Percentiles rank a stretch among this genome's conserved stretches.
Conservation (phyloP, 2,113 vertebrate genomes). For the Lepus americanus region DNA sequence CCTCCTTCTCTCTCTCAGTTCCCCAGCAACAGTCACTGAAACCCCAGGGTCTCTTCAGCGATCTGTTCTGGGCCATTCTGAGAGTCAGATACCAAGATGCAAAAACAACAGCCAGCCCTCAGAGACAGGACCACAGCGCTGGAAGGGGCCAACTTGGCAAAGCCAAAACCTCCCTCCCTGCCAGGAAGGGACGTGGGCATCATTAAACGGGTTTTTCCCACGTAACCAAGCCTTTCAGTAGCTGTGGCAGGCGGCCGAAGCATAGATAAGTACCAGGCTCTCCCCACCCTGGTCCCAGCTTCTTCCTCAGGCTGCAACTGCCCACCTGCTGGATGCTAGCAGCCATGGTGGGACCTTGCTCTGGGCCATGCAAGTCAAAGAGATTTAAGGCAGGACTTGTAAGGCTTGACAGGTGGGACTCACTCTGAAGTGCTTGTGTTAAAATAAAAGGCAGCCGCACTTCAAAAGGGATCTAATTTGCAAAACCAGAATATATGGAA, state of each 20-base stretch:
- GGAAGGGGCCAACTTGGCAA: neutral
- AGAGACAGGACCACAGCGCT: neutral
- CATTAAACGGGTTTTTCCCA: slow-evolving; percentile 43
- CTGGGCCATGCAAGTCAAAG: neutral
- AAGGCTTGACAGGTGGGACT: neutral
- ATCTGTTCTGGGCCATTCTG: neutral
- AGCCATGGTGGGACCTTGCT: neutral
- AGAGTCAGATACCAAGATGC: neutral
- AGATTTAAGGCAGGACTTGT: neutral
- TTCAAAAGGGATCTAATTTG: neutral
- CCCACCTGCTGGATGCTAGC: neutral
- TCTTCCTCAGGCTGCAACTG: neutral
- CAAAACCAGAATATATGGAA: neutral
- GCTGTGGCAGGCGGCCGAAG: slow-evolving; percentile 26
- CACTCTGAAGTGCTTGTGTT: neutral
- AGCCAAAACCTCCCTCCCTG: neutral
- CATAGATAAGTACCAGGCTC: neutral
- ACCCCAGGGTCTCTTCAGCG: neutral
- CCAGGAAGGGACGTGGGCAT: slow-evolving; percentile 1
- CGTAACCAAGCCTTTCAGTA: slow-evolving; percentile 6
- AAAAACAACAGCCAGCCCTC: neutral
- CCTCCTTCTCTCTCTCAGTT: neutral
- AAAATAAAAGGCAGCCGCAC: neutral
- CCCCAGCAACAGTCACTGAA: neutral
- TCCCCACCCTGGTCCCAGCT: neutral